A percentile compares a stretch with the other conserved stretches of the same genome.
Conservation (phyloP, 2,888 invertebrate species). For the Parthenolecanium corni region DNA sequence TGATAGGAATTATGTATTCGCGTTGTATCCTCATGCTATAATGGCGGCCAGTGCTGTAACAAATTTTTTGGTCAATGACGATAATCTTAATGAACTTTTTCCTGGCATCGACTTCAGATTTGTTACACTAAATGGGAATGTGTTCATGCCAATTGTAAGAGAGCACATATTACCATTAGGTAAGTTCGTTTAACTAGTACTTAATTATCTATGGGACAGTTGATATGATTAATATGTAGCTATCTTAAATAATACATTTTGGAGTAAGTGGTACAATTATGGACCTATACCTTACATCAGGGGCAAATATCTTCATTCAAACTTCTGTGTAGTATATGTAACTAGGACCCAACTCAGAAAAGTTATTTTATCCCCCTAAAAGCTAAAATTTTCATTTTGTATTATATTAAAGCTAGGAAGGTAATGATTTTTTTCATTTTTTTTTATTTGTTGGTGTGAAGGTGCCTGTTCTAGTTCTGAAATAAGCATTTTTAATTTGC, state of each 20-base stretch:
- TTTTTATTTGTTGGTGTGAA: neutral
- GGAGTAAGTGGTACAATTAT: too few species aligned
- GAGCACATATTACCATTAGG: slow-evolving; percentile 52
- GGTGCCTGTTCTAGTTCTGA: slow-evolving; percentile 41
- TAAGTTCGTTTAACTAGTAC: slow-evolving; percentile 32
- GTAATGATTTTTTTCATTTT: too few species aligned
- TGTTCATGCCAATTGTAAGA: slow-evolving; percentile 57
- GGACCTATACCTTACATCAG: too few species aligned
- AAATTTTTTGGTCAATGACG: slow-evolving; percentile 62
- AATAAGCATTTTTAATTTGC: slow-evolving; percentile 52
- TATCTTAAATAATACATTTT: too few species aligned
- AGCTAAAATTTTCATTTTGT: too few species aligned
- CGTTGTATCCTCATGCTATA: slow-evolving; percentile 84
- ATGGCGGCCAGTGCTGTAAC: slow-evolving; percentile 67
- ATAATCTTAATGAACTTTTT: slow-evolving; percentile 45
- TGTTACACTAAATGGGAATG: slow-evolving; percentile 61
- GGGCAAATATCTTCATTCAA: too few species aligned
- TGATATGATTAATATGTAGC: too few species aligned
- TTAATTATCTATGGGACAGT: too few species aligned
- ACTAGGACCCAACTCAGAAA: too few species aligned
- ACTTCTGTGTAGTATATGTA: too few species aligned
- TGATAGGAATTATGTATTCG: slow-evolving; percentile 68
- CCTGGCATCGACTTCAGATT: slow-evolving; percentile 51
- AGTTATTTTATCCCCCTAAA: too few species aligned
- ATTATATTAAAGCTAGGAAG: too few species aligned